Evolutionary conservation across 92 coral and sea anemone genomes (phyloP).

Genomic region (Palythoa grandis): DNA sequence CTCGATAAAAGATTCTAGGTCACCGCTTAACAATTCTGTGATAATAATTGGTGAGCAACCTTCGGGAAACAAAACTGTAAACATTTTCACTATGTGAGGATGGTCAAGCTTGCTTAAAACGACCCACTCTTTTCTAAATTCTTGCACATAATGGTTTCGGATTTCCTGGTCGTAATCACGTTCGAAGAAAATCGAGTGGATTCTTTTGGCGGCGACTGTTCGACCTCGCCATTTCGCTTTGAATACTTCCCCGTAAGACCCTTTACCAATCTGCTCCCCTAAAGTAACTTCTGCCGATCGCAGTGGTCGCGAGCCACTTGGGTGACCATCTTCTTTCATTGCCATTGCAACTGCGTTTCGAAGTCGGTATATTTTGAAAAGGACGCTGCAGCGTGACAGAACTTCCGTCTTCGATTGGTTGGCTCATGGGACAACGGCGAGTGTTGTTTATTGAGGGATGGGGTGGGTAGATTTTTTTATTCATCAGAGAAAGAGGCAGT

Average conservation of each 20-base stretch:
- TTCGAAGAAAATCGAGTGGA: slow-evolving; percentile 63
- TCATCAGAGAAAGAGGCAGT: too few species aligned
- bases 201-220: slow-evolving; percentile 72
- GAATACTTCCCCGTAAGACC: slow-evolving; percentile 82
- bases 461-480: too few species aligned
- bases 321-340: neutral
- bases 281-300: slow-evolving; percentile 26
- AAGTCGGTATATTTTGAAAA: too few species aligned
- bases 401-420: too few species aligned
- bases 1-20: slow-evolving; percentile 59
- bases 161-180: slow-evolving; percentile 58
- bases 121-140: slow-evolving; percentile 71
- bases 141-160: slow-evolving; percentile 46
- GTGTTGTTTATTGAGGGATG: too few species aligned
- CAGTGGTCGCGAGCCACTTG: neutral
- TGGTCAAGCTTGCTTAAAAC: slow-evolving; percentile 65
- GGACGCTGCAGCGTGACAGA: too few species aligned
- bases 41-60: slow-evolving; percentile 69
- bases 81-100: slow-evolving; percentile 75
- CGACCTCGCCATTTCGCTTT: slow-evolving; percentile 71
- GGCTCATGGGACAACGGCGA: too few species aligned
- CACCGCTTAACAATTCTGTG: slow-evolving; percentile 77
- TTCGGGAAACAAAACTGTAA: slow-evolving; percentile 63
- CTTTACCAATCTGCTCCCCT: slow-evolving; percentile 68
- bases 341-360: slow-evolving; percentile 5